Evolutionary conservation across 2,113 vertebrate species (phyloP), one percentile per base, ranked within the genome.

Genomic region (Stigmatopora nigra): DNA sequence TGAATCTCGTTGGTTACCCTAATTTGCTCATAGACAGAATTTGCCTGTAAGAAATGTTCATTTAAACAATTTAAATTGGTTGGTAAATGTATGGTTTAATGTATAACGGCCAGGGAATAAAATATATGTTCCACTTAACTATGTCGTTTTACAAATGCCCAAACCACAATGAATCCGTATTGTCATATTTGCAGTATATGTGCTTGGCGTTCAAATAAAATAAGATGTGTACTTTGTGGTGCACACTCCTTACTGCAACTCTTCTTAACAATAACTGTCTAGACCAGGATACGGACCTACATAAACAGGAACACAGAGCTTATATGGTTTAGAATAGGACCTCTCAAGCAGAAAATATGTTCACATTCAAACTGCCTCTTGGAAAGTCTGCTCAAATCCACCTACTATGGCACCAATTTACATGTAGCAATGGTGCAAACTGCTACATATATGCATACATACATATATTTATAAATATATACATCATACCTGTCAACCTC

Each of bases 251-350:
- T 62, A 47, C 13, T 67, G 69, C 19, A 64, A 73, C 72, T 20
- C 73, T 76, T 41, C 1, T 41, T 82, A 71, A 73, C 78, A 80
- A 78, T 78, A 13, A 36, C 63, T 10, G 14, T 73, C 55, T 71
- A 59, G 75, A 67, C 80, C 38, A 80, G 72, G 64, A 56, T 81
- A 60, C 64, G 31, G 58, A 49, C 66, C 64, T 61, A 60, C 69
- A 68, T 60, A 77, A 82, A 82, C 78, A 71, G 79, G 78, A 87
- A 80, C 51, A 57, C 53, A 69, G 52, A 60, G 78, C 73, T 80
- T 78, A 73, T 3, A 45, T 44, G 76, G 76, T 72, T 85, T 79
- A 84, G 44, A 64, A 55, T 14, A 9, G 60, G 57, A 70, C 49
- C 69, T 49, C 53, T 12, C 65, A 64, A 62, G 60, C 78, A 70